Conservation (phyloP, 35 echinoderm and acorn worm genomes). For the Eucidaris tribuloides region DNA sequence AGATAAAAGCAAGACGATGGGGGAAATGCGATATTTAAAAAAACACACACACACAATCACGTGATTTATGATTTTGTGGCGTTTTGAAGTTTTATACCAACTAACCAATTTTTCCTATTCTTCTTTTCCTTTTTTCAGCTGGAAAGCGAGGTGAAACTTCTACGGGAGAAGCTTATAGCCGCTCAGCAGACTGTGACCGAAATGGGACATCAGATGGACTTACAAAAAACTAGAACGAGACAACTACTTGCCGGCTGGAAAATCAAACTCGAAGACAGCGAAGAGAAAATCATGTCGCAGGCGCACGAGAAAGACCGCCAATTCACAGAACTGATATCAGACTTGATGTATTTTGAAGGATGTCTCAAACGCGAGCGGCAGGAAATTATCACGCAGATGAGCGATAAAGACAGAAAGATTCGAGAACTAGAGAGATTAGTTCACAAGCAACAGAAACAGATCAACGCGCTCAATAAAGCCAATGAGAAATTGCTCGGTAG, state of each 20-base stretch:
- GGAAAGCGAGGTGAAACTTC: conserved; percentile 53
- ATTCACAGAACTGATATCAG: conserved; percentile 63
- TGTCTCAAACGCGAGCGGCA: conserved; percentile 47
- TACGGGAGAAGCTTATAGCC: conserved; percentile 34
- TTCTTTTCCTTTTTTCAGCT: conserved; percentile 6
- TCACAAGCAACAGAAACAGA: conserved; percentile 67
- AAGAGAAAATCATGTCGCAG: conserved; percentile 53
- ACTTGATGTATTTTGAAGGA: conserved; percentile 80
- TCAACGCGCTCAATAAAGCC: conserved; percentile 71
- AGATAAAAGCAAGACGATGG: too few relatives aligned
- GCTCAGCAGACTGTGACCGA: conserved; percentile 47
- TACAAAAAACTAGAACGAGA: conserved; percentile 57
- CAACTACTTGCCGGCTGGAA: conserved; percentile 72
- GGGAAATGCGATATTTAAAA: too few relatives aligned
- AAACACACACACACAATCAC: too few relatives aligned
- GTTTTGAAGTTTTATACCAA: too few relatives aligned
- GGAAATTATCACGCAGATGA: conserved; percentile 12
- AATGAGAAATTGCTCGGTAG: conserved; percentile 72
- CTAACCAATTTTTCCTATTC: background rate
- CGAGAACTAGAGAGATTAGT: conserved; percentile 46
- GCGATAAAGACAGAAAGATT: conserved; percentile 38
- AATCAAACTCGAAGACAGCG: conserved; percentile 53
- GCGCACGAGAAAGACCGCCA: conserved; percentile 69
- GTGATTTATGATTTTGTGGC: too few relatives aligned
- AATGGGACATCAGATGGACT: conserved; percentile 49